These are phyloP conservation scores for Caenorhabditis angaria DNA, from an alignment of 2,888 invertebrate genomes.

Conservation along the genomic window DNA sequence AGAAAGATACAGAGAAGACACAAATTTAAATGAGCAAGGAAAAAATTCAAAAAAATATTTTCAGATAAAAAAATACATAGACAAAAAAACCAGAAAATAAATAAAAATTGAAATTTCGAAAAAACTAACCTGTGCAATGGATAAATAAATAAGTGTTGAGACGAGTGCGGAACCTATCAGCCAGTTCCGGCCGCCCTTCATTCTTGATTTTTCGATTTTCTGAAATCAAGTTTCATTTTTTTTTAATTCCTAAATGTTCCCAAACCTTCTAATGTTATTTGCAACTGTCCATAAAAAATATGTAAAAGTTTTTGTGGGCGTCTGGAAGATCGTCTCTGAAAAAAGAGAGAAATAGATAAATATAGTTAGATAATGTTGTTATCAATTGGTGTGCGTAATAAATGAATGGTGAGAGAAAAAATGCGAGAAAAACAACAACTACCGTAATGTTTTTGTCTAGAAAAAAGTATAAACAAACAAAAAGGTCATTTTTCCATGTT, in stretches of 20 bases:
- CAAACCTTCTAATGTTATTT: not conserved
- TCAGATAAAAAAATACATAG: not conserved
- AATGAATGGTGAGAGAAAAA: no score
- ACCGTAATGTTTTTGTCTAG: no score
- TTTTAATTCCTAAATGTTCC: not conserved
- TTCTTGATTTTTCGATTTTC: constrained; percentile 15
- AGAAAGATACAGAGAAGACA: no score
- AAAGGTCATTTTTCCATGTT: no score
- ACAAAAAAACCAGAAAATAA: not conserved
- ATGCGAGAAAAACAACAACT: no score
- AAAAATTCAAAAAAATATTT: not conserved
- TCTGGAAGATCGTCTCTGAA: not conserved
- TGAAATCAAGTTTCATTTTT: not conserved
- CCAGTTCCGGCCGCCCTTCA: constrained; percentile 35
- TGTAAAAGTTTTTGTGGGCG: not conserved
- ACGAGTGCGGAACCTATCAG: constrained; percentile 34
- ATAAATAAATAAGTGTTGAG: constrained; percentile 26
- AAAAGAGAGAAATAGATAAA: no score
- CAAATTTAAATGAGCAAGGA: no score
- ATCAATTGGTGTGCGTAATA: no score
- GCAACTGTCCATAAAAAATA: not conserved
- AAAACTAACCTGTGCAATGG: constrained; percentile 32
- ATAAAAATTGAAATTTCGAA: not conserved
- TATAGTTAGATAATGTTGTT: no score
- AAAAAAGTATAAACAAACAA: no score